These are phyloP conservation scores for Callithrix jacchus DNA, from an alignment of 2,113 vertebrate genomes.

Conservation along the genomic window DNA sequence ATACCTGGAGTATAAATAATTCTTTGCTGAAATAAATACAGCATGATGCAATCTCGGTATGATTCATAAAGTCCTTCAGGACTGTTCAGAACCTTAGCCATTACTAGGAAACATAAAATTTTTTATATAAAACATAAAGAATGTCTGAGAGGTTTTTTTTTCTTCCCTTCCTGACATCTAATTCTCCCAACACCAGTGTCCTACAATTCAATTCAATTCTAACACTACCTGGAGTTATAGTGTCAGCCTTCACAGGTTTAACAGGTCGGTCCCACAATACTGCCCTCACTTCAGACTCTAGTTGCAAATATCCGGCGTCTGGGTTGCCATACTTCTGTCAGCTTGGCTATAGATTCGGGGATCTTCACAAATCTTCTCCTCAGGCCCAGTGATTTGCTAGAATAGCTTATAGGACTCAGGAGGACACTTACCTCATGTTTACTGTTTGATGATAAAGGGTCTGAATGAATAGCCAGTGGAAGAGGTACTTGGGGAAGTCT, in stretches of 20 bases:
- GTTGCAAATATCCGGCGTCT: not conserved
- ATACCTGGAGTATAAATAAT: not conserved
- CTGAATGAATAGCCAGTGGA: not conserved
- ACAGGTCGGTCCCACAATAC: not conserved
- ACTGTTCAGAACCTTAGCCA: not conserved
- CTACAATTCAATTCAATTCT: not conserved
- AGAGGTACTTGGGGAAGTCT: not conserved
- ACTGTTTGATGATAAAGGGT: not conserved
- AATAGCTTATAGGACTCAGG: not conserved
- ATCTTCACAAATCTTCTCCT: not conserved
- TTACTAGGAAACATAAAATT: too few relatives aligned
- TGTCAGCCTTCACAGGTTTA: rapidly evolving
- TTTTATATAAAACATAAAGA: not conserved
- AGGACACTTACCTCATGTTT: not conserved
- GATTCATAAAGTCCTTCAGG: not conserved
- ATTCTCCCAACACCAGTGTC: not conserved
- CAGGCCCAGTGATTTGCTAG: not conserved
- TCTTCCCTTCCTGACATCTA: too few relatives aligned
- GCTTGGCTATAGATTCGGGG: not conserved
- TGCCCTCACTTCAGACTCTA: not conserved
- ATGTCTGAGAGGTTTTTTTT: not conserved
- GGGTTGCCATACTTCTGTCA: not conserved
- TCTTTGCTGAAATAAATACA: not conserved
- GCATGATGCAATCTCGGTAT: not conserved
- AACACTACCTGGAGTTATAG: not conserved